phyloP scores from a whole-genome alignment of 2,888 invertebrate genomes.

The Drosophila austrosaltans region DNA sequence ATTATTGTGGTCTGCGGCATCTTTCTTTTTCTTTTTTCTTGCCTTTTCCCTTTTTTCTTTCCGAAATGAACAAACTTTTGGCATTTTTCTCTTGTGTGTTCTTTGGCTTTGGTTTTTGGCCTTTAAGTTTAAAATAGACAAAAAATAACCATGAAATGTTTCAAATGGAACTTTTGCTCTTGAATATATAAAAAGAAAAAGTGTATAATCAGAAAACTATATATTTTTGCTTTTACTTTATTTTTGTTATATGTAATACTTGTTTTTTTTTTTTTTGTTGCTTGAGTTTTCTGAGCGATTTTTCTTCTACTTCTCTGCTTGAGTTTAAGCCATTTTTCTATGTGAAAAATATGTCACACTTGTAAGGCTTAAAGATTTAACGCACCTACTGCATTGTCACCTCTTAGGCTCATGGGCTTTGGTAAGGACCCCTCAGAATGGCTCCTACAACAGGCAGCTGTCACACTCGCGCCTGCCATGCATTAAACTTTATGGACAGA shows the following conservation, averaged over 20 bases:
- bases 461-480: constrained; percentile 55
- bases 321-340: neutral
- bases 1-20: constrained; percentile 57
- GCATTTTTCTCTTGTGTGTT: constrained; percentile 49
- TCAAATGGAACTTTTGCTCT: neutral
- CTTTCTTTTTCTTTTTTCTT: neutral
- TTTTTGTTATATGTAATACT: neutral
- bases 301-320: neutral
- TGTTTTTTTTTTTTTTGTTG: neutral
- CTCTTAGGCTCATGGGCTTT: constrained; percentile 27
- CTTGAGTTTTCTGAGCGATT: neutral
- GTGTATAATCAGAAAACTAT: neutral
- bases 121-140: neutral
- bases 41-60: neutral
- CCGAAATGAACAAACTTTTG: constrained; percentile 51
- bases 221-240: neutral
- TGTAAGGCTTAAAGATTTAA: neutral
- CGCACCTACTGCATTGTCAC: constrained; percentile 12
- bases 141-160: neutral
- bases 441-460: constrained; percentile 31
- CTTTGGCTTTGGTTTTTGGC: constrained; percentile 31
- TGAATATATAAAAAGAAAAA: neutral
- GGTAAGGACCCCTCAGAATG: constrained; percentile 28
- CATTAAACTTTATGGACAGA: constrained; percentile 60
- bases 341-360: neutral